Evolutionary conservation across 2,888 invertebrate genomes (phyloP).

Genomic region (Agrotis puta): DNA sequence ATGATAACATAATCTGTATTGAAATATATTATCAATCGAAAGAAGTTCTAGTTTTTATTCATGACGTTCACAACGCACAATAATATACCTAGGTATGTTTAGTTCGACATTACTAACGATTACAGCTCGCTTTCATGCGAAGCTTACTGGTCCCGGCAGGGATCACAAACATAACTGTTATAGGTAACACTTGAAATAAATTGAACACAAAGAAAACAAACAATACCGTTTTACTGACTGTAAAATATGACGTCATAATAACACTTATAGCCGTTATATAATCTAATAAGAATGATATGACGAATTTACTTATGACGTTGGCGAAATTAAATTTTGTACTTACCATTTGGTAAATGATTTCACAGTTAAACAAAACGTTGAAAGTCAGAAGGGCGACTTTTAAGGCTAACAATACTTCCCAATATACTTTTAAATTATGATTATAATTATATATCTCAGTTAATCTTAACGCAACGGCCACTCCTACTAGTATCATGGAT

Average conservation of each 20-base stretch:
- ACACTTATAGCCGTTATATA: constrained; percentile 76
- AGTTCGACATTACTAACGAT: not conserved
- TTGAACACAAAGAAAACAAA: constrained; percentile 65
- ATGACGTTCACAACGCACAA: not conserved
- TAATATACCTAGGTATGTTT: not conserved
- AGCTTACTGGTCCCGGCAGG: constrained; percentile 34
- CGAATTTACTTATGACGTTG: constrained; percentile 54
- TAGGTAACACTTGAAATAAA: constrained; percentile 62
- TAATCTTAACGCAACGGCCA: constrained; percentile 1
- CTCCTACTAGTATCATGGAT: constrained; percentile 69
- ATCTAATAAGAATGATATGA: constrained; percentile 75
- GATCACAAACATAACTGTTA: constrained; percentile 63
- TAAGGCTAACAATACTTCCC: constrained; percentile 64
- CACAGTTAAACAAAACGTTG: constrained; percentile 73
- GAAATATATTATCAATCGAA: no score
- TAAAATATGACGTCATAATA: constrained; percentile 53
- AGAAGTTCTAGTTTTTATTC: no score
- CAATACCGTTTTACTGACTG: constrained; percentile 50
- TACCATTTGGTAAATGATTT: constrained; percentile 73
- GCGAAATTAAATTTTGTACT: constrained; percentile 16
- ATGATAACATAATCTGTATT: no score
- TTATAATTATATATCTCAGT: not conserved
- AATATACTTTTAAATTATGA: constrained; percentile 50
- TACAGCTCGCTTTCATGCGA: not conserved
- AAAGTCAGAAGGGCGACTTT: constrained; percentile 73